These are phyloP conservation scores for Stomatorhinus walkeri DNA, from an alignment of 2,797 vertebrate species.

Conservation along the genomic window DNA sequence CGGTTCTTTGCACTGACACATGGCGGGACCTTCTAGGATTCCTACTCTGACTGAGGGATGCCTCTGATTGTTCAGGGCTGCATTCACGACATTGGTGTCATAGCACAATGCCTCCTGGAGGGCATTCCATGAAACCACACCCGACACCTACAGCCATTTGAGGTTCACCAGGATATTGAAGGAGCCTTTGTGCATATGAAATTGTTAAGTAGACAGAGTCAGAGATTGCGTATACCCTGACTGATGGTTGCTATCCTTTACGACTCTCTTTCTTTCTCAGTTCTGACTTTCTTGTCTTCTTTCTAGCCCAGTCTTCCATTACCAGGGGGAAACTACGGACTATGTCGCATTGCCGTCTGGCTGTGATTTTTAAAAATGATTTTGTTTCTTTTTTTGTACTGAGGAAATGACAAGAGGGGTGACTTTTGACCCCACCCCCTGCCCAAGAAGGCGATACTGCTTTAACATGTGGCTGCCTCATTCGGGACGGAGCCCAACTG, in stretches of 20 bases:
- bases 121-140: background rate
- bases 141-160: background rate
- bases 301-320: slow-evolving; percentile 31
- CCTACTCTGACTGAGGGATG: background rate
- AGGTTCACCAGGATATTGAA: background rate
- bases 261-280: slow-evolving; percentile 13
- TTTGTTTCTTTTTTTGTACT: slow-evolving; percentile 27
- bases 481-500: slow-evolving; percentile 65
- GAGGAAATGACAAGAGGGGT: slow-evolving; percentile 74
- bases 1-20: background rate
- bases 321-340: slow-evolving; percentile 30
- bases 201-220: background rate
- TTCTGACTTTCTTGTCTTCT: slow-evolving; percentile 31
- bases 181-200: background rate
- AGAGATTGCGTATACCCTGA: background rate
- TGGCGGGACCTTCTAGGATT: background rate
- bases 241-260: background rate
- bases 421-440: slow-evolving; percentile 55
- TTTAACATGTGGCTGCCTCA: slow-evolving; percentile 76
- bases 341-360: slow-evolving; percentile 47
- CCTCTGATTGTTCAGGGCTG: no score
- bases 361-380: slow-evolving; percentile 36
- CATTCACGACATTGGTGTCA: background rate
- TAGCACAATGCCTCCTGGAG: background rate
- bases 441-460: slow-evolving; percentile 51